phyloP scores from a whole-genome alignment of 2,797 vertebrate genomes.

The Cynodonichthys magdalenae region DNA sequence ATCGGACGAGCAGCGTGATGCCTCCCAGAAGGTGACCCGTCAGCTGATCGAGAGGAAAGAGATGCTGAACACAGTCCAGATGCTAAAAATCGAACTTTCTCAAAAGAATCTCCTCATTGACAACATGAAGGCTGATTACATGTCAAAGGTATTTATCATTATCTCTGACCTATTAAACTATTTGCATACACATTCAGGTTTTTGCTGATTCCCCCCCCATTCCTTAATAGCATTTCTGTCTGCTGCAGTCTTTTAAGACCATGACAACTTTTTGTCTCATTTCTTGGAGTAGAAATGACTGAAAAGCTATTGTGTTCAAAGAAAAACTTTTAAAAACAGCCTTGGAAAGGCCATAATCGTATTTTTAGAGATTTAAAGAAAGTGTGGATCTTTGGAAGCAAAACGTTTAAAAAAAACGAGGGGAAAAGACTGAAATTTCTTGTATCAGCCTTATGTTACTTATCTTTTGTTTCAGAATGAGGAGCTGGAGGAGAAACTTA shows the following conservation, averaged over 20 bases:
- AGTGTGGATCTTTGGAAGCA: neutral
- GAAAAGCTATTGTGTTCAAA: no score
- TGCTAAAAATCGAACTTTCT: slow-evolving; percentile 93
- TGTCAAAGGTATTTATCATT: slow-evolving; percentile 88
- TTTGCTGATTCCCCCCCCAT: no score
- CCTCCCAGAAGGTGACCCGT: slow-evolving; percentile 86
- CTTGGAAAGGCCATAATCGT: no score
- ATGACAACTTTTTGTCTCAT: no score
- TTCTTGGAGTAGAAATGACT: no score
- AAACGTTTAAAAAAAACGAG: neutral
- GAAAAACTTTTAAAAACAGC: no score
- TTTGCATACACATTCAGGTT: no score
- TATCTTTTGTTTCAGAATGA: slow-evolving; percentile 80
- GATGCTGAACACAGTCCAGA: slow-evolving; percentile 89
- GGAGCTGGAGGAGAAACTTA: slow-evolving; percentile 93
- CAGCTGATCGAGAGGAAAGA: slow-evolving; percentile 94
- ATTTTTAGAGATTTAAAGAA: neutral
- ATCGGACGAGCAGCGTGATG: slow-evolving; percentile 82
- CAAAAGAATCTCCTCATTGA: slow-evolving; percentile 94
- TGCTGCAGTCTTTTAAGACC: no score
- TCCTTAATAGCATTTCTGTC: no score
- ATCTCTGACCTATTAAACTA: no score
- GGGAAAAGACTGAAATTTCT: neutral
- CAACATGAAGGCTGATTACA: slow-evolving; percentile 93
- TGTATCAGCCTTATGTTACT: neutral